A percentile compares a stretch with the other conserved stretches of the same genome.
Evolutionary conservation across 2,797 vertebrate species (phyloP).

Genomic region (Bovichtus diacanthus): DNA sequence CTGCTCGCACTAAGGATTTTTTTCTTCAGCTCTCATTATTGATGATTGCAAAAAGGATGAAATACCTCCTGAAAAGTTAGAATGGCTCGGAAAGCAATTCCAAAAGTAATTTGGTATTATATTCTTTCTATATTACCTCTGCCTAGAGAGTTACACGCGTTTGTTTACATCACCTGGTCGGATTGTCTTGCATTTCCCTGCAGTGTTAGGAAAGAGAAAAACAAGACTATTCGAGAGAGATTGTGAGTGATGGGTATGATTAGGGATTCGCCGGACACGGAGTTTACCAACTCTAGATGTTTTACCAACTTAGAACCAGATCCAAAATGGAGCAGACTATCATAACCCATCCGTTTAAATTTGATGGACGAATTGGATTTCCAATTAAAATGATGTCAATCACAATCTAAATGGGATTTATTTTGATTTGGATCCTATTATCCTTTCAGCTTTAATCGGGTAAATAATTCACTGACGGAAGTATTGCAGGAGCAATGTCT

Average conservation of each 20-base stretch:
- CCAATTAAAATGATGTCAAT: neutral
- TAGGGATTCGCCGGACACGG: neutral
- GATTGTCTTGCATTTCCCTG: neutral
- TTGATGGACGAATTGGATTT: no score
- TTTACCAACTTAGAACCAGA: neutral
- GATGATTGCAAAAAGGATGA: conserved; percentile 35
- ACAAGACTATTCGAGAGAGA: neutral
- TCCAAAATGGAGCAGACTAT: no score
- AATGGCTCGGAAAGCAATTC: neutral
- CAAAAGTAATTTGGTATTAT: neutral
- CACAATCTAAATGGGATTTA: neutral
- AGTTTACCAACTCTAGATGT: neutral
- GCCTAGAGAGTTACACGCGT: no score
- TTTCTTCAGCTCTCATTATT: conserved; percentile 32
- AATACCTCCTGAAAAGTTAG: conserved; percentile 10
- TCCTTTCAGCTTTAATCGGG: neutral
- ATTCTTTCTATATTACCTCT: neutral
- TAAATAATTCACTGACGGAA: neutral
- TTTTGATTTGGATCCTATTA: no score
- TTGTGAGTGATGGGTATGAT: neutral
- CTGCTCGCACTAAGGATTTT: conserved; percentile 21
- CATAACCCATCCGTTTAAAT: no score
- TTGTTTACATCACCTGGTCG: neutral
- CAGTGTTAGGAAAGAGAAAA: neutral
- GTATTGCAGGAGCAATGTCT: neutral